Evolutionary conservation across 2,797 vertebrate species (phyloP).

Genomic region (Heliangelus exortis): DNA sequence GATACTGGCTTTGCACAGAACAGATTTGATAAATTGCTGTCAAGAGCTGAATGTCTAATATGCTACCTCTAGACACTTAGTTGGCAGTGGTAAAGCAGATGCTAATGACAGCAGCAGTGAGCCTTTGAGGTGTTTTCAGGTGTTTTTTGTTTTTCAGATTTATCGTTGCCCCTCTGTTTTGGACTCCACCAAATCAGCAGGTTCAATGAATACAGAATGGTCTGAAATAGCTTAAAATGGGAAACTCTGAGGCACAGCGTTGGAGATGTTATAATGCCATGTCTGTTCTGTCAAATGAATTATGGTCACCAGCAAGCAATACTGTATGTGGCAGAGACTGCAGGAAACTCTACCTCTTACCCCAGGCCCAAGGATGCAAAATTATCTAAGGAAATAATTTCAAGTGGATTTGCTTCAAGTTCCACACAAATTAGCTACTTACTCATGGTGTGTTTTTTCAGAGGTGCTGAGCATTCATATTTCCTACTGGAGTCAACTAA

Average conservation of each 20-base stretch:
- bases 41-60: not conserved
- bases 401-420: not conserved
- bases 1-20: not conserved
- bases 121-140: not conserved
- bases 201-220: not conserved
- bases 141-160: not conserved
- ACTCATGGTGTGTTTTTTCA: not conserved
- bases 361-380: not conserved
- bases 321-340: not conserved
- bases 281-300: not conserved
- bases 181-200: not conserved
- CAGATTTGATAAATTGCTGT: not conserved
- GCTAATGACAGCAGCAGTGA: not conserved
- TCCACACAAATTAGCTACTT: not conserved
- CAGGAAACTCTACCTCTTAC: not conserved
- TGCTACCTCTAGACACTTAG: not conserved
- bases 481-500: constrained; percentile 38
- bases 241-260: not conserved
- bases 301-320: not conserved
- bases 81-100: not conserved
- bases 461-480: constrained; percentile 62
- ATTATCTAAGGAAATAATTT: not conserved
- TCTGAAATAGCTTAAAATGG: constrained; percentile 8
- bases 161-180: not conserved
- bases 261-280: not conserved